Evolutionary conservation across 2,888 invertebrate species (phyloP).

Genomic region (Pocota personata): DNA sequence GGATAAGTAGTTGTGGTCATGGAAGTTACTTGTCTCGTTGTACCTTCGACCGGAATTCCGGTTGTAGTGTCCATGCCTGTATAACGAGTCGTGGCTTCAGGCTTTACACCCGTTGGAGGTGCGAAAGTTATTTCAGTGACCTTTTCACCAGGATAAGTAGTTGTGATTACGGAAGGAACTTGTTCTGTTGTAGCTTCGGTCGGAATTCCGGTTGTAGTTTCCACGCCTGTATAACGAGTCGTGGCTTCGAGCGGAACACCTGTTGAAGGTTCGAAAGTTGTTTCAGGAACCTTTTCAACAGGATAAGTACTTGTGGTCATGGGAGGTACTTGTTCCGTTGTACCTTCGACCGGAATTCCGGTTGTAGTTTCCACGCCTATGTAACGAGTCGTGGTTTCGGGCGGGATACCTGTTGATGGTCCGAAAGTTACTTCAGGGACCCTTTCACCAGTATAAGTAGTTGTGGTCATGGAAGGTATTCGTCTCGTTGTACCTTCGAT

Average conservation of each 20-base stretch:
- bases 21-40: neutral
- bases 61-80: neutral
- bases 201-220: neutral
- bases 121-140: neutral
- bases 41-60: too few species aligned
- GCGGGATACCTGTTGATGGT: neutral
- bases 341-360: neutral
- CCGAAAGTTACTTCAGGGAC: neutral
- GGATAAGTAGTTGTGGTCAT: neutral
- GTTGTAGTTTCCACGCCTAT: neutral
- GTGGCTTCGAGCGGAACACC: neutral
- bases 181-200: neutral
- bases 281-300: neutral
- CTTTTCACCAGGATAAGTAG: too few species aligned
- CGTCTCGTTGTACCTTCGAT: too few species aligned
- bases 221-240: neutral
- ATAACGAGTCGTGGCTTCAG: constrained; percentile 4
- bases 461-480: too few species aligned
- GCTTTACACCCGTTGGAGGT: neutral
- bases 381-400: neutral
- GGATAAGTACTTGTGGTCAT: neutral
- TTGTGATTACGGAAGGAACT: too few species aligned
- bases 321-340: neutral
- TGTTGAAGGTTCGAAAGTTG: constrained; percentile 18
- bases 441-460: neutral